Evolutionary conservation across 2,797 vertebrate species (phyloP), one percentile per base, ranked within the genome.

Genomic region (Trachops cirrhosus): DNA sequence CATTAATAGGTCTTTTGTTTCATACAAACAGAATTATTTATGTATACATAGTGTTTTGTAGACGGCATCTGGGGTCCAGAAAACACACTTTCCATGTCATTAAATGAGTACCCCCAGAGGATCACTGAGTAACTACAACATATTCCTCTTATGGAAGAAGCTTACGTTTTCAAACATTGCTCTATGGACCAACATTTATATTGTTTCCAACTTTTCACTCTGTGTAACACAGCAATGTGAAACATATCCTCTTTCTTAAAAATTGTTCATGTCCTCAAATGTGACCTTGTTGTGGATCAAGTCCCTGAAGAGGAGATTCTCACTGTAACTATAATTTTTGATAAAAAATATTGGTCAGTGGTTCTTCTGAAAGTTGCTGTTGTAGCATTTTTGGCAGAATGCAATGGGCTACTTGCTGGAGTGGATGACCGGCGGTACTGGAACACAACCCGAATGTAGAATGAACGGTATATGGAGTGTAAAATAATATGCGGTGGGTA

Each of bases 161-260:
- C 16, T 94, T 91, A 67, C n/a, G 79, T 74, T 94, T 96, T 90
- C 11, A 89, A 89, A 57, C 41, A 78, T 26, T 92, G n/a, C 41
- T 88, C 5, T 92, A 67, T 29, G 78, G 32, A 46, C 46, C 62
- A 95, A 59, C 67, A 71, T 57, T 85, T 96, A 73, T 54, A 48
- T 83, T 57, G 37, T 78, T 74, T 86, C 44, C 37, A 67, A 67
- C 7, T 75, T 95, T 91, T 90, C 34, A 84, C 26, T 67, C 41
- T 86, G n/a, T 67, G 21, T 71, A 74, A 74, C 41, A 78, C 50
- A 91, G 34, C 24, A 91, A 11, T 77, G 48, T 92, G 71, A 95
- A 59, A 74, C 32, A 93, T 37, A 93, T 37, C 39, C 9, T 71
- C 78, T 68, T 79, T 77, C 50, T 34, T 83, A 89, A 95, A 93